These are phyloP conservation scores for Malthinus seriepunctatus DNA, from an alignment of 2,888 invertebrate genomes.

Conservation along the genomic window DNA sequence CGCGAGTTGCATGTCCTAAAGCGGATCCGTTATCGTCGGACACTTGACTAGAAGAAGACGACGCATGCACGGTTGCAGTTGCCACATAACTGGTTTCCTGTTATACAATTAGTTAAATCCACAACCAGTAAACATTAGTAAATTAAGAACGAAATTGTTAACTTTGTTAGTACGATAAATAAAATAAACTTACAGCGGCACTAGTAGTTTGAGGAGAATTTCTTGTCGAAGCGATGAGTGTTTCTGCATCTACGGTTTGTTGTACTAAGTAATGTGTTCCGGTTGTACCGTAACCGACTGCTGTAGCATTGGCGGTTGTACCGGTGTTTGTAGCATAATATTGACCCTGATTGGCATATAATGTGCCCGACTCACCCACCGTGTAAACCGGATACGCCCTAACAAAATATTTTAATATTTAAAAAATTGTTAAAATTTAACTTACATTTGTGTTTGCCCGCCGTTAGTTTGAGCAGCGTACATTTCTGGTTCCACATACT, in stretches of 20 bases:
- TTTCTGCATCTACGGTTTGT: conserved; percentile 65
- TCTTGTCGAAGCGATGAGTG: conserved; percentile 63
- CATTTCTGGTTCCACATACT: conserved; percentile 74
- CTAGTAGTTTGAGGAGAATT: conserved; percentile 70
- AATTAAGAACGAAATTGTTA: not conserved
- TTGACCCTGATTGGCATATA: conserved; percentile 68
- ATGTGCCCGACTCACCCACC: conserved; percentile 65
- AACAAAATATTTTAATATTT: not conserved
- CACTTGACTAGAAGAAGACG: conserved; percentile 51
- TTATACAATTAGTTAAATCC: conserved; percentile 43
- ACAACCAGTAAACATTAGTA: conserved; percentile 27
- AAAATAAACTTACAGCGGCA: conserved; percentile 63
- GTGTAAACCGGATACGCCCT: conserved; percentile 80
- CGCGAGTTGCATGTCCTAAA: conserved; percentile 78
- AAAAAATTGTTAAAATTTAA: conserved; percentile 20
- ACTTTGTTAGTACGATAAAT: not conserved
- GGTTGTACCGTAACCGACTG: conserved; percentile 51
- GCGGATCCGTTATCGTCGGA: conserved; percentile 60
- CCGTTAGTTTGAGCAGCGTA: conserved; percentile 60
- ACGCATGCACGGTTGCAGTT: conserved; percentile 57
- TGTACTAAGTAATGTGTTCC: conserved; percentile 72
- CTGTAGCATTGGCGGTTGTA: conserved; percentile 61
- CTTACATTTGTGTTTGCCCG: conserved; percentile 66
- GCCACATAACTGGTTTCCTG: conserved; percentile 59
- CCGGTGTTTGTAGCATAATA: conserved; percentile 72